Evolutionary conservation across 2,113 vertebrate species (phyloP).

Genomic region (Cephalopholis sonnerati): DNA sequence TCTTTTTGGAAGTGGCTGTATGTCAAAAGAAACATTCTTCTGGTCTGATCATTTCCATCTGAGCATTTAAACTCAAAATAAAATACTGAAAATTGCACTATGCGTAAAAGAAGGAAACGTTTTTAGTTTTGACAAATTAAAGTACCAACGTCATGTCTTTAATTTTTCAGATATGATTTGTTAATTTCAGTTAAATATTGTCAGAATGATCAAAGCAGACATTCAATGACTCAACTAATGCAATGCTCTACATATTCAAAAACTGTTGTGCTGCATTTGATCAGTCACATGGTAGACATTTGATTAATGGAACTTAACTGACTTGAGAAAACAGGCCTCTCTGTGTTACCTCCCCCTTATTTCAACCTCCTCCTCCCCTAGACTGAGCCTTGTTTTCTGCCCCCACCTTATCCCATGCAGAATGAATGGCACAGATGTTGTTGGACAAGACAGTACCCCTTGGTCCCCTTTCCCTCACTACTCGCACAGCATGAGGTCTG

Average conservation of each 20-base stretch:
- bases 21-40: slow-evolving; percentile 63
- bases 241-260: neutral
- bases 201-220: neutral
- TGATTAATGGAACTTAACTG: slow-evolving; percentile 78
- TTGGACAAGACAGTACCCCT: slow-evolving; percentile 84
- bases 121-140: slow-evolving; percentile 58
- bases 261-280: slow-evolving; percentile 21
- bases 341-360: slow-evolving; percentile 59
- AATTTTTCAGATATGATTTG: neutral
- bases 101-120: slow-evolving; percentile 25
- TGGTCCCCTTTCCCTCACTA: slow-evolving; percentile 78
- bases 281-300: slow-evolving; percentile 54
- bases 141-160: slow-evolving; percentile 32
- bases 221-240: neutral
- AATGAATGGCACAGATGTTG: slow-evolving; percentile 88
- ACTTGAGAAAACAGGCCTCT: slow-evolving; percentile 64
- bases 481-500: slow-evolving; percentile 87
- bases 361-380: slow-evolving; percentile 47
- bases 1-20: slow-evolving; percentile 58
- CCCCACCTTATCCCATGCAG: slow-evolving; percentile 62
- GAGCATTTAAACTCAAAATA: slow-evolving; percentile 59
- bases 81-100: neutral
- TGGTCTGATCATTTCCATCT: slow-evolving; percentile 71
- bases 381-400: slow-evolving; percentile 74
- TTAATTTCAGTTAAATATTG: neutral